These are phyloP conservation scores for Brachypodius melanocephalos DNA, from an alignment of 2,113 vertebrate genomes.

Conservation along the genomic window DNA sequence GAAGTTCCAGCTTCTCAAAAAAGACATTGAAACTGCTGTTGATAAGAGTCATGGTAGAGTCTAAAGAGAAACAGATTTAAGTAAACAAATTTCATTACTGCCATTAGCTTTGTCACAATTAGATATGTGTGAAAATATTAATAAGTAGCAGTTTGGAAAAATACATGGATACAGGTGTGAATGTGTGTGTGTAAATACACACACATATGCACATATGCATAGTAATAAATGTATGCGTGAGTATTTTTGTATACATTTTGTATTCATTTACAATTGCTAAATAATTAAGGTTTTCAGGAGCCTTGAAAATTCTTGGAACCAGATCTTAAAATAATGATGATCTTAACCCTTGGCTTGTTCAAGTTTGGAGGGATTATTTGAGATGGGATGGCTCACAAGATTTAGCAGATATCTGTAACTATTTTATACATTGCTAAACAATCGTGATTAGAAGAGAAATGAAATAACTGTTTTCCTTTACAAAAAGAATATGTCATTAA, in stretches of 20 bases:
- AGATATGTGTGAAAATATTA: background rate
- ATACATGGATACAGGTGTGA: fast-evolving
- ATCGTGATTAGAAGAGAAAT: background rate
- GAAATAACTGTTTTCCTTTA: background rate
- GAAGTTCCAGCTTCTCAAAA: background rate
- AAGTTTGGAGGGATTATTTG: background rate
- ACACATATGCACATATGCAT: background rate
- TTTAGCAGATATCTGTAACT: background rate
- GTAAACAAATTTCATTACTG: background rate
- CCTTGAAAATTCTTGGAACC: background rate
- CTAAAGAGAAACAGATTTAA: background rate
- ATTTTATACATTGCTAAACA: background rate
- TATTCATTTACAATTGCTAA: background rate
- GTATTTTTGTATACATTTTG: background rate
- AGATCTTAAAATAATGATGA: background rate
- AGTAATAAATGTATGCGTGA: background rate
- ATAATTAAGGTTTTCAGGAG: background rate
- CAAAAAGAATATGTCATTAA: background rate
- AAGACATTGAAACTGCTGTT: background rate
- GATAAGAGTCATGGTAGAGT: background rate
- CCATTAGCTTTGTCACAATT: background rate
- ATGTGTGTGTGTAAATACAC: background rate
- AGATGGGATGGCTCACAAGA: background rate
- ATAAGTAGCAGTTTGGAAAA: background rate
- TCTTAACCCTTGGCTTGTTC: background rate